Percentiles rank a stretch among this genome's conserved stretches.
Evolutionary conservation across 2,888 invertebrate species (phyloP).

Genomic region (Arctia plantaginis): DNA sequence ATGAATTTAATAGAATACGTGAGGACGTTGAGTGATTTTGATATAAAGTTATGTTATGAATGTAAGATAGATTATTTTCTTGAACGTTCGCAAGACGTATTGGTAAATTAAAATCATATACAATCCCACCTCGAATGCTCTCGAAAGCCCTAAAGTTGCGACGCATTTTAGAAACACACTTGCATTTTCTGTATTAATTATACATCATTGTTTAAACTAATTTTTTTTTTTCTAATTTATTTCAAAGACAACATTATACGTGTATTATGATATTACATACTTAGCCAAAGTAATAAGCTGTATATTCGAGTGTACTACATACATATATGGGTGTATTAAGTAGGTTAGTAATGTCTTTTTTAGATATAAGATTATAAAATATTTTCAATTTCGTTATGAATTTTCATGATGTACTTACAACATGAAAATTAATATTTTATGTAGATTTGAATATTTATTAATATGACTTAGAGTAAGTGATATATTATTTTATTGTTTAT

Average conservation of each 20-base stretch:
- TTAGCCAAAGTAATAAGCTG: neutral
- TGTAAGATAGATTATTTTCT: too few species aligned
- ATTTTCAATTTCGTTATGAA: too few species aligned
- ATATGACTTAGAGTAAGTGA: too few species aligned
- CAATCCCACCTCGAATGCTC: too few species aligned
- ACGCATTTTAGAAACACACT: neutral
- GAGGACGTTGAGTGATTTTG: neutral
- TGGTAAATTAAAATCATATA: too few species aligned
- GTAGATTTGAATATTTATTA: too few species aligned
- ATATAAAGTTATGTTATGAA: too few species aligned
- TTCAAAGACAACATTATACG: neutral
- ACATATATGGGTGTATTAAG: neutral
- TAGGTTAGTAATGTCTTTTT: neutral
- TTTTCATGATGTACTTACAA: neutral
- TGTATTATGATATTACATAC: neutral
- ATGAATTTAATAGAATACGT: neutral
- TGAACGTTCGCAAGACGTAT: too few species aligned
- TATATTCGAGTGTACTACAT: neutral
- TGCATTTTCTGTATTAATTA: neutral
- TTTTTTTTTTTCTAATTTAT: too few species aligned
- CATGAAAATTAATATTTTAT: neutral
- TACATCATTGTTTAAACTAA: too few species aligned
- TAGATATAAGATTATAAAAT: neutral
- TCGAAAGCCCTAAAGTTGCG: too few species aligned
- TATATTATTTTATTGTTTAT: too few species aligned